phyloP scores from a whole-genome alignment of 2,113 vertebrate genomes.

The Thamnaconus septentrionalis region DNA sequence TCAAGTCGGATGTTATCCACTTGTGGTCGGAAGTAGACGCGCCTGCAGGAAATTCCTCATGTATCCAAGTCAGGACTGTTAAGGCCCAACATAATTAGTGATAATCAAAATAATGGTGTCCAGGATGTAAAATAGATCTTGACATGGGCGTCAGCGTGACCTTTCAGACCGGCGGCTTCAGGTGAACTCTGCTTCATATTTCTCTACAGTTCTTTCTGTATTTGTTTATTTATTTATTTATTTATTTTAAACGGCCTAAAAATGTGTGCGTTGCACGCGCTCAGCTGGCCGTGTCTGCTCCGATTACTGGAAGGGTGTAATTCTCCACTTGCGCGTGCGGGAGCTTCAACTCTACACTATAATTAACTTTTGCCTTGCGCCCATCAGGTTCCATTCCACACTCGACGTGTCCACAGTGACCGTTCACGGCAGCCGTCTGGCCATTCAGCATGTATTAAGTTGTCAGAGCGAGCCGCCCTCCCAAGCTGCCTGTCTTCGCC shows the following conservation, averaged over 20 bases:
- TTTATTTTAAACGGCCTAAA: too few species aligned
- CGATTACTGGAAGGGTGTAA: constrained; percentile 65
- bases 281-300: constrained; percentile 50
- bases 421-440: constrained; percentile 67
- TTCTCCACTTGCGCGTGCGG: constrained; percentile 65
- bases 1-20: constrained; percentile 10
- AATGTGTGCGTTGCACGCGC: background rate
- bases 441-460: constrained; percentile 80
- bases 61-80: background rate
- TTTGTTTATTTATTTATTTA: too few species aligned
- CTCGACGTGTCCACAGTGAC: constrained; percentile 71
- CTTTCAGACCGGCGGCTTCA: too few species aligned
- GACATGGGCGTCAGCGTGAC: too few species aligned
- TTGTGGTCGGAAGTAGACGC: constrained; percentile 9
- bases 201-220: too few species aligned
- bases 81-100: too few species aligned
- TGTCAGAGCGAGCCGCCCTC: constrained; percentile 73
- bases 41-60: background rate
- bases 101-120: too few species aligned
- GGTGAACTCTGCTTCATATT: too few species aligned
- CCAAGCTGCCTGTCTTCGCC: constrained; percentile 81
- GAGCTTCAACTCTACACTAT: constrained; percentile 73
- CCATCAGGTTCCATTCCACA: constrained; percentile 71
- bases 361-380: constrained; percentile 74
- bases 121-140: too few species aligned